Conservation (phyloP, 2,797 vertebrate species). For the Sebastes steindachneri region DNA sequence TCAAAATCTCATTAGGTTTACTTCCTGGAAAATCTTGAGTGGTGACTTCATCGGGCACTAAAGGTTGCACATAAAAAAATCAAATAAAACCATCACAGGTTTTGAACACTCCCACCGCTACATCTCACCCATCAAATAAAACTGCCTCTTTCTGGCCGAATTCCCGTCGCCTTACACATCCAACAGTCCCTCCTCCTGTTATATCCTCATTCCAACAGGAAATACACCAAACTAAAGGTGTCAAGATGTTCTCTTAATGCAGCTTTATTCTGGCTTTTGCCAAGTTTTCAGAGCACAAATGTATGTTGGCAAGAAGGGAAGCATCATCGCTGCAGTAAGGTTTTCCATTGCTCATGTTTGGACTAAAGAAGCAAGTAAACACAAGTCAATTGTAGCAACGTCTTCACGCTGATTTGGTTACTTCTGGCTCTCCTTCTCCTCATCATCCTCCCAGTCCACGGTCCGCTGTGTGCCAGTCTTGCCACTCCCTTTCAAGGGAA, state of each 20-base stretch:
- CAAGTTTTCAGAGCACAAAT: neutral
- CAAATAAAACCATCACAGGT: conserved; percentile 46
- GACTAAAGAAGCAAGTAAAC: neutral
- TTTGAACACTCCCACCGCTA: conserved; percentile 14
- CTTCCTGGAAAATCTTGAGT: conserved; percentile 23
- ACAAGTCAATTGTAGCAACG: neutral
- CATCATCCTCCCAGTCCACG: conserved; percentile 9
- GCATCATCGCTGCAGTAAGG: neutral
- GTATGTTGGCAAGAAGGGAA: neutral
- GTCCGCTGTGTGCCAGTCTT: conserved; percentile 53
- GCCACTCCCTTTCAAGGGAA: conserved; percentile 69
- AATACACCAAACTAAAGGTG: conserved; percentile 4
- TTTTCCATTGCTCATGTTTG: conserved; percentile 10
- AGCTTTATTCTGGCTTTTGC: neutral
- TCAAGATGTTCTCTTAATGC: conserved; percentile 17
- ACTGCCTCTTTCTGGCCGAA: conserved; percentile 24
- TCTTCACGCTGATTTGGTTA: conserved; percentile 16
- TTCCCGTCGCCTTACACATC: neutral
- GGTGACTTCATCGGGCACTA: conserved; percentile 53
- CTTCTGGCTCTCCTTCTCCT: conserved; percentile 9
- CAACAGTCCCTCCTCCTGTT: conserved; percentile 8
- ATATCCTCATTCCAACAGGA: conserved; percentile 8
- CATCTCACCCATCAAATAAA: conserved; percentile 46
- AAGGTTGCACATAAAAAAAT: conserved; percentile 35
- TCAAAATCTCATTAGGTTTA: conserved; percentile 4